phyloP scores from a whole-genome alignment of 2,888 invertebrate species.

The Ferdinandea cuprea region DNA sequence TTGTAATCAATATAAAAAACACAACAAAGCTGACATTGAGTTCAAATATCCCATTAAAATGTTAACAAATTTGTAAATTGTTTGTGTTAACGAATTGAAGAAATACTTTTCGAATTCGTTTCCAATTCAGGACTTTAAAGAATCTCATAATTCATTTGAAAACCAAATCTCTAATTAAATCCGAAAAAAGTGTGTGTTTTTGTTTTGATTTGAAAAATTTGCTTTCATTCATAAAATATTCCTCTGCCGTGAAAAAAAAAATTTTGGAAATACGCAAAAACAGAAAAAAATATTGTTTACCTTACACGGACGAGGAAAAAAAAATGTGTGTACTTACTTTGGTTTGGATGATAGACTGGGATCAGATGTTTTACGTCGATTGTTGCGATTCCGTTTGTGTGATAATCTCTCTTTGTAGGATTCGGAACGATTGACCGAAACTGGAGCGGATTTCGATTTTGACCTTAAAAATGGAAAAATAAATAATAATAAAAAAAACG shows the following conservation, averaged over 20 bases:
- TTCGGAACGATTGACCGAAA: slow-evolving; percentile 87
- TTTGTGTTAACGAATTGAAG: background rate
- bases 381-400: slow-evolving; percentile 86
- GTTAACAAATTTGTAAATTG: background rate
- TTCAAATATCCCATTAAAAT: slow-evolving; percentile 53
- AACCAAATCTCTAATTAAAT: background rate
- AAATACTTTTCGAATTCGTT: no score
- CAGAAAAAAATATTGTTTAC: slow-evolving; percentile 6
- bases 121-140: no score
- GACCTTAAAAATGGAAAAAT: slow-evolving; percentile 48
- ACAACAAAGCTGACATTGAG: slow-evolving; percentile 22
- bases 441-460: slow-evolving; percentile 82
- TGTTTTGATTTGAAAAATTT: slow-evolving; percentile 3
- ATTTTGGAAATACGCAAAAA: slow-evolving; percentile 9
- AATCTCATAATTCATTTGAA: background rate
- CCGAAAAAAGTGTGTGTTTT: slow-evolving; percentile 17
- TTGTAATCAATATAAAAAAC: slow-evolving; percentile 7
- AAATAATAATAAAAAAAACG: slow-evolving; percentile 13
- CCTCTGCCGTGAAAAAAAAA: slow-evolving; percentile 20
- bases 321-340: slow-evolving; percentile 83
- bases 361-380: slow-evolving; percentile 91
- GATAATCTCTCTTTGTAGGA: slow-evolving; percentile 89
- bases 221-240: slow-evolving; percentile 41
- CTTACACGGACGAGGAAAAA: slow-evolving; percentile 20
- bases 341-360: slow-evolving; percentile 89